These are phyloP conservation scores for Salpingus planirostris DNA, from an alignment of 2,888 invertebrate genomes.

Conservation along the genomic window DNA sequence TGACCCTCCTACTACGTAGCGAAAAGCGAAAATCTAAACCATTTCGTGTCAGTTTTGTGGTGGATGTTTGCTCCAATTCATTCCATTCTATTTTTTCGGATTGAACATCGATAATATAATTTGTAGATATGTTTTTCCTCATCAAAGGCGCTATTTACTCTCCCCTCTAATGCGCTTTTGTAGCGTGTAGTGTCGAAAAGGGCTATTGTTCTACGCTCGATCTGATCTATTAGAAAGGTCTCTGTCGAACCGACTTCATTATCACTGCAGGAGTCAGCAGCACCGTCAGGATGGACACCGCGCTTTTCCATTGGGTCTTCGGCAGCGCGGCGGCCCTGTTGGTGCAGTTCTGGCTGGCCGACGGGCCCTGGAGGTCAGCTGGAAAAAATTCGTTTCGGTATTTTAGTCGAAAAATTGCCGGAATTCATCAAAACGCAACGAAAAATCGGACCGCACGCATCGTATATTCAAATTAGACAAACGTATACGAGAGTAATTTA, in stretches of 20 bases:
- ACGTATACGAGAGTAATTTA: too few relatives aligned
- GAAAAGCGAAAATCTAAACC: constrained; percentile 28
- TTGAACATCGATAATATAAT: too few relatives aligned
- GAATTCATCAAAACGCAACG: too few relatives aligned
- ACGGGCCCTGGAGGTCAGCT: constrained; percentile 35
- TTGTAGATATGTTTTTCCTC: too few relatives aligned
- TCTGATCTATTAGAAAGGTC: constrained; percentile 19
- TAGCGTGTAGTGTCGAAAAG: too few relatives aligned
- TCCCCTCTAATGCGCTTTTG: too few relatives aligned
- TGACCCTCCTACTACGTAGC: constrained; percentile 31
- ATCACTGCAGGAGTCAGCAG: constrained; percentile 12
- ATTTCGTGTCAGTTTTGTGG: constrained; percentile 1
- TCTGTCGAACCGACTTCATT: constrained; percentile 13
- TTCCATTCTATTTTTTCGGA: too few relatives aligned
- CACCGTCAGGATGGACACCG: constrained; percentile 10
- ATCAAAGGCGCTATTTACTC: too few relatives aligned
- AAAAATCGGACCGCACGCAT: too few relatives aligned
- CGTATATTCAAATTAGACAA: too few relatives aligned
- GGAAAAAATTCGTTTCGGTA: constrained; percentile 15
- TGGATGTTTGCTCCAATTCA: too few relatives aligned
- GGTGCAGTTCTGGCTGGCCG: constrained; percentile 33
- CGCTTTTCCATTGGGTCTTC: constrained; percentile 11
- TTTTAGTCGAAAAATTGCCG: neutral
- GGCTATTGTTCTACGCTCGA: too few relatives aligned
- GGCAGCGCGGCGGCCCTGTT: constrained; percentile 16